Evolutionary conservation across 2,888 invertebrate genomes (phyloP).

Genomic region (Alcis repandata): DNA sequence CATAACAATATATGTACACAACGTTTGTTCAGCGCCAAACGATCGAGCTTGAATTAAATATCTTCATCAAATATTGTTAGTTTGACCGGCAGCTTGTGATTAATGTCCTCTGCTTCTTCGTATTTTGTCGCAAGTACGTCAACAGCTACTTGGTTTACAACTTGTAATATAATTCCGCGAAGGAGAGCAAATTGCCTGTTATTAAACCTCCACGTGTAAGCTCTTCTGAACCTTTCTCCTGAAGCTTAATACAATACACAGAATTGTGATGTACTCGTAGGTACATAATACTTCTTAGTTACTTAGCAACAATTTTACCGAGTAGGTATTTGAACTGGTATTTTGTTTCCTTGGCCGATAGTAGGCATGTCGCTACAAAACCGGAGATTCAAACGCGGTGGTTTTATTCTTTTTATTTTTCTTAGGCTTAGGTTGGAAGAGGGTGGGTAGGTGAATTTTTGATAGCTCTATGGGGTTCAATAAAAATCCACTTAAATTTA

Average conservation of each 20-base stretch:
- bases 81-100: background rate
- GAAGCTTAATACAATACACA: background rate
- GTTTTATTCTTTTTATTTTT: no score
- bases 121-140: conserved; percentile 1
- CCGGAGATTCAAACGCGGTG: no score
- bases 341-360: no score
- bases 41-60: no score
- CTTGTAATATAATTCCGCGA: conserved; percentile 6
- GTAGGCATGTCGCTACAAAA: no score
- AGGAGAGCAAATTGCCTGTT: background rate
- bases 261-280: background rate
- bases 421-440: no score
- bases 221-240: background rate
- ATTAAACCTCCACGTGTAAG: conserved; percentile 12
- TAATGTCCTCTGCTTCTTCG: background rate
- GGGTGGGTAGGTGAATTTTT: no score
- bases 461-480: no score
- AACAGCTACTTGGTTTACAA: background rate
- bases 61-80: background rate
- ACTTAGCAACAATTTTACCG: background rate
- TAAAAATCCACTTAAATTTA: background rate
- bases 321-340: background rate
- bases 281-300: no score
- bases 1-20: no score
- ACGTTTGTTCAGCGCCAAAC: background rate